These are phyloP conservation scores for Furnarius figulus DNA, from an alignment of 2,113 vertebrate species.

Conservation along the genomic window DNA sequence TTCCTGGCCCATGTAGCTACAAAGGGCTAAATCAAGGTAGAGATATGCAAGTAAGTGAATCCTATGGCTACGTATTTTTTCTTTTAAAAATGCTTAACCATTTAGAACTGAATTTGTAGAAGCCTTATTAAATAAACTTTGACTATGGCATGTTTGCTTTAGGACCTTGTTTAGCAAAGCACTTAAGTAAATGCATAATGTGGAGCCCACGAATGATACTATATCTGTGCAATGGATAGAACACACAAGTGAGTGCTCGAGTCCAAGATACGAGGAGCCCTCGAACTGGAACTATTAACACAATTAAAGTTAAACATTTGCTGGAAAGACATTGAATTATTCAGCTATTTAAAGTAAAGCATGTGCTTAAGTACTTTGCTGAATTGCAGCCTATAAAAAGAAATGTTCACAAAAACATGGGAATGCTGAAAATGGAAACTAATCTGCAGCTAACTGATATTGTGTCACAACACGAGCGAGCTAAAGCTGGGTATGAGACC, in stretches of 20 bases:
- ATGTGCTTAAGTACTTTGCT: slow-evolving; percentile 1
- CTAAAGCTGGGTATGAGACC: not conserved
- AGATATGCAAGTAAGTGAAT: not conserved
- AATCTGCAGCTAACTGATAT: not conserved
- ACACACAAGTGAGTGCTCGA: not conserved
- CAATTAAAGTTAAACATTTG: slow-evolving; percentile 45
- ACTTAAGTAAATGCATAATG: not conserved
- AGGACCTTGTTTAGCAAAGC: slow-evolving; percentile 42
- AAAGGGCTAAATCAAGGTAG: not conserved
- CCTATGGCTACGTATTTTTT: not conserved
- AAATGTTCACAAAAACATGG: not conserved
- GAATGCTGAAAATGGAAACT: slow-evolving; percentile 26
- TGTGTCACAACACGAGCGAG: not conserved
- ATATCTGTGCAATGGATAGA: not conserved
- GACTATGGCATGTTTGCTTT: slow-evolving; percentile 17
- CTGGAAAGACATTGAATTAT: slow-evolving; percentile 35
- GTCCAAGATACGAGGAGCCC: not conserved
- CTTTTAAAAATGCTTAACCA: not conserved
- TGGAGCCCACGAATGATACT: not conserved
- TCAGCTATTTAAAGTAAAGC: slow-evolving; percentile 50
- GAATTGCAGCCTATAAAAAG: slow-evolving; percentile 52
- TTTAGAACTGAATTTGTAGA: not conserved
- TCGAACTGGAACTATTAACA: slow-evolving; percentile 41
- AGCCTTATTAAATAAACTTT: not conserved
- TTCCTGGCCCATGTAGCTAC: not conserved